A percentile compares a stretch with the other conserved stretches of the same genome.
Conservation (phyloP, 2,797 vertebrate genomes). For the Melanotaenia boesemani region DNA sequence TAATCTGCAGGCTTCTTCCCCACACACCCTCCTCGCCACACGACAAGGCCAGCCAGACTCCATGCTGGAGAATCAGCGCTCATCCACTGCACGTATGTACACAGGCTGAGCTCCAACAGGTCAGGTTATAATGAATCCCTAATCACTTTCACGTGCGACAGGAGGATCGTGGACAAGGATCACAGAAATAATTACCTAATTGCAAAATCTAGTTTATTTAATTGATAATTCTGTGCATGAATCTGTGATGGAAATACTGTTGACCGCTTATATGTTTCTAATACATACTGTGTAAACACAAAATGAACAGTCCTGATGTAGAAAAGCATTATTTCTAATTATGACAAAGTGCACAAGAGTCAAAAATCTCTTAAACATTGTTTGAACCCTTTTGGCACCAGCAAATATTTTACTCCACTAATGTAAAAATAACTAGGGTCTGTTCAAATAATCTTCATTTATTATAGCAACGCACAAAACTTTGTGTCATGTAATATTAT, state of each 20-base stretch:
- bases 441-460: background rate
- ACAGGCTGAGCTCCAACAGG: conserved; percentile 51
- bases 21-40: conserved; percentile 49
- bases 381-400: background rate
- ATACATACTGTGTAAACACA: background rate
- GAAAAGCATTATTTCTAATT: background rate
- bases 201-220: background rate
- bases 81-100: conserved; percentile 66
- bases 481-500: background rate
- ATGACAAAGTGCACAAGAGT: background rate
- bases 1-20: conserved; percentile 75
- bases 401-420: background rate
- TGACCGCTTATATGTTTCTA: background rate
- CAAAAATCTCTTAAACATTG: background rate
- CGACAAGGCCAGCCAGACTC: conserved; percentile 73
- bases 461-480: background rate
- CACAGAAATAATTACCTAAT: conserved; percentile 17
- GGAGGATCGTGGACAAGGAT: conserved; percentile 15
- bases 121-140: conserved; percentile 54
- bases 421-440: background rate
- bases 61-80: conserved; percentile 64
- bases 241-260: background rate
- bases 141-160: conserved; percentile 44
- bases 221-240: background rate
- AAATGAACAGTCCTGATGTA: background rate